phyloP scores from a whole-genome alignment of 2,888 invertebrate species.

The Athalia rosae region DNA sequence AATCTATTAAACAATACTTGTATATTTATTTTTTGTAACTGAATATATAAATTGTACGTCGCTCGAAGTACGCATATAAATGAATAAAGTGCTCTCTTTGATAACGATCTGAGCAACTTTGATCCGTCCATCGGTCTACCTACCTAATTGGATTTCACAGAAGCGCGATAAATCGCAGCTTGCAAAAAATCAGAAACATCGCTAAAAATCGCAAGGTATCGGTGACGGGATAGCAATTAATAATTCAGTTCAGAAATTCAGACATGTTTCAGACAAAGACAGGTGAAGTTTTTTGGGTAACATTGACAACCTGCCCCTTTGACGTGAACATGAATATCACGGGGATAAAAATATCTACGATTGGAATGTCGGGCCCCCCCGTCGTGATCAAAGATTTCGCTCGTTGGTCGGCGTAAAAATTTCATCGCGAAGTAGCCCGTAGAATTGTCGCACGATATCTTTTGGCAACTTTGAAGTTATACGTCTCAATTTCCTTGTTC shows the following conservation, averaged over 20 bases:
- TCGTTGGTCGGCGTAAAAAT: not conserved
- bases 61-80: conserved; percentile 22
- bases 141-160: conserved; percentile 5
- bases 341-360: conserved; percentile 20
- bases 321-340: conserved; percentile 4
- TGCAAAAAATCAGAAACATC: not conserved
- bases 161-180: conserved; percentile 22
- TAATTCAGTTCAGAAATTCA: conserved; percentile 19
- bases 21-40: conserved; percentile 49
- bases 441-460: no score
- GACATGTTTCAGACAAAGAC: no score
- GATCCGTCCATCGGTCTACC: not conserved
- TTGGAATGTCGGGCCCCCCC: conserved; percentile 17
- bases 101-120: conserved; percentile 7
- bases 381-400: conserved; percentile 1
- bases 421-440: no score
- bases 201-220: not conserved
- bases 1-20: conserved; percentile 35
- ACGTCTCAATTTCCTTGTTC: conserved; percentile 21
- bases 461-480: not conserved
- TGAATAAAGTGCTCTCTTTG: conserved; percentile 40
- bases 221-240: conserved; percentile 22
- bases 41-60: conserved; percentile 40
- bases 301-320: no score
- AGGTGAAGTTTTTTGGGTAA: no score